Evolutionary conservation across 2,113 vertebrate genomes (phyloP).

Genomic region (Leiothrix lutea): DNA sequence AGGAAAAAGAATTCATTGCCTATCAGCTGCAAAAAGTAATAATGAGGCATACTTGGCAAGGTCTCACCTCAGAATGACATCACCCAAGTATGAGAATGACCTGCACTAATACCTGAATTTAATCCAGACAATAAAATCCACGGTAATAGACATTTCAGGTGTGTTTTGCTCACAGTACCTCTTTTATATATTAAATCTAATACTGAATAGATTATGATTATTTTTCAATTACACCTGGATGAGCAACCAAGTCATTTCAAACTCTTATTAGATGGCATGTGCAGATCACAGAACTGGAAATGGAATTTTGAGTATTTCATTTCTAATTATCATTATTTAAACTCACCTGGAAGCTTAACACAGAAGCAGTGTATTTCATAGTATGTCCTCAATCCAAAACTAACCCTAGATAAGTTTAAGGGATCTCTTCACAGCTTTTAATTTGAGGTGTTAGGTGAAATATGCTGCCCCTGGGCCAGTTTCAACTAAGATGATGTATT

Average conservation of each 20-base stretch:
- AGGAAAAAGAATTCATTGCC: not conserved
- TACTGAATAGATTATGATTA: not conserved
- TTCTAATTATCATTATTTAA: not conserved
- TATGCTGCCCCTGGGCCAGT: not conserved
- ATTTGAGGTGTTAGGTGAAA: not conserved
- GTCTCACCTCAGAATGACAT: not conserved
- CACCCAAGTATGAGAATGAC: not conserved
- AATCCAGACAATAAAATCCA: not conserved
- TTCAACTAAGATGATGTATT: not conserved
- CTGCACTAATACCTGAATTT: not conserved
- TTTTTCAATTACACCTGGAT: slow-evolving; percentile 9
- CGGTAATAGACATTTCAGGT: not conserved
- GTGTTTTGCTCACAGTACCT: not conserved
- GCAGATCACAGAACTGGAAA: not conserved
- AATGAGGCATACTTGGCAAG: slow-evolving; percentile 7
- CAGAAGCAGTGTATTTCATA: not conserved
- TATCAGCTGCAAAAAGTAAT: not conserved
- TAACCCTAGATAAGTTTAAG: not conserved
- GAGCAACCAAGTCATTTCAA: not conserved
- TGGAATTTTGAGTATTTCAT: not conserved
- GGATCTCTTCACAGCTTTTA: not conserved
- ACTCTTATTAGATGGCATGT: not conserved
- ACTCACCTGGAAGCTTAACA: not conserved
- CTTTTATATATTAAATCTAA: not conserved
- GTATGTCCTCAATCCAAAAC: not conserved